A percentile compares a stretch with the other conserved stretches of the same genome.
Conservation (phyloP, 2,113 vertebrate species). For the Malurus elegans region DNA sequence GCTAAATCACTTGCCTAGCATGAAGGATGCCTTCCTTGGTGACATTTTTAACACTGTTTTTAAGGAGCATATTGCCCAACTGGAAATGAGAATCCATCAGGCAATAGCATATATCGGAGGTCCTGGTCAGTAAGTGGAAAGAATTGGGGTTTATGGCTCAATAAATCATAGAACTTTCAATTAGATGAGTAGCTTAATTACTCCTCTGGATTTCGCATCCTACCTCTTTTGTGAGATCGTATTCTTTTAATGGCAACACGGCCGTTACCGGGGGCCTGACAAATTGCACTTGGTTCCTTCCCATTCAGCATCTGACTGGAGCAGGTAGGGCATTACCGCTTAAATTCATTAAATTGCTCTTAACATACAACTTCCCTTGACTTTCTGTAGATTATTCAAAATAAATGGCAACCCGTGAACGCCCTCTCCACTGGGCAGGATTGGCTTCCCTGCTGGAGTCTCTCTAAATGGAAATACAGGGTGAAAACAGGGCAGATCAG, state of each 20-base stretch:
- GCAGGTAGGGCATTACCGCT: constrained; percentile 25
- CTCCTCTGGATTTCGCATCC: constrained; percentile 58
- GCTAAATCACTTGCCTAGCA: constrained; percentile 5
- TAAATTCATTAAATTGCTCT: background rate
- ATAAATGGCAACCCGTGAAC: background rate
- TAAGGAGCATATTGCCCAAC: constrained; percentile 58
- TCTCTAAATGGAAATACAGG: background rate
- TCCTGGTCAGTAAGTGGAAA: constrained; percentile 68
- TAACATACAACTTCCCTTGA: constrained; percentile 3
- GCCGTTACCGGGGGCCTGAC: constrained; percentile 30
- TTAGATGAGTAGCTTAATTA: constrained; percentile 68
- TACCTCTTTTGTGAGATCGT: constrained; percentile 50
- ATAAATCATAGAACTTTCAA: constrained; percentile 64
- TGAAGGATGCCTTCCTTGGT: constrained; percentile 58
- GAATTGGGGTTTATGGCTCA: constrained; percentile 66
- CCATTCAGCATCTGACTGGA: constrained; percentile 3
- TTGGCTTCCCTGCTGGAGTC: background rate
- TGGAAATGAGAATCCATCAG: constrained; percentile 68
- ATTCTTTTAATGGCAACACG: constrained; percentile 55
- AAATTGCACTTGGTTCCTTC: background rate
- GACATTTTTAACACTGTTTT: constrained; percentile 58
- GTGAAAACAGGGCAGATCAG: background rate
- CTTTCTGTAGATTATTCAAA: constrained; percentile 13
- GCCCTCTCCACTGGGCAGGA: background rate
- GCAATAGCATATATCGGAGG: constrained; percentile 49